Conservation (phyloP, 2,113 vertebrate genomes). For the Paracanthobrama guichenoti region DNA sequence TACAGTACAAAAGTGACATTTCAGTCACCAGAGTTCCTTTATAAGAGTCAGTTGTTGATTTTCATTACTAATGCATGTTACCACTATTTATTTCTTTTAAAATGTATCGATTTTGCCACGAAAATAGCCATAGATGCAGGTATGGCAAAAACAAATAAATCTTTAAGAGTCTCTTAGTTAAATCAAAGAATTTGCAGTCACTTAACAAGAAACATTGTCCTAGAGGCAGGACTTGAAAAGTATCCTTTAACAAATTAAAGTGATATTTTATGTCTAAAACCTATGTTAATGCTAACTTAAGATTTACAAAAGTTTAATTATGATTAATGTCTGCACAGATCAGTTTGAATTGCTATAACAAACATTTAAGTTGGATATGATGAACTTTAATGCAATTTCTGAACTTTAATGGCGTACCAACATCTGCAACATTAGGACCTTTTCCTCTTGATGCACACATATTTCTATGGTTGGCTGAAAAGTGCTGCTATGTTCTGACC, state of each 20-base stretch:
- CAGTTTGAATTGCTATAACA: neutral
- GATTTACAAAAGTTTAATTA: neutral
- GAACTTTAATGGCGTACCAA: neutral
- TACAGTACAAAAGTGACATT: neutral
- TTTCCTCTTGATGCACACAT: neutral
- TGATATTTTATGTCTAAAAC: neutral
- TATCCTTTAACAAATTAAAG: too few relatives aligned
- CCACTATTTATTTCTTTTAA: too few relatives aligned
- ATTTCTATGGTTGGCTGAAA: conserved; percentile 32
- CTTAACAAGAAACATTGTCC: neutral
- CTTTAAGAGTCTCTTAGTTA: too few relatives aligned
- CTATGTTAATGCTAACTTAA: neutral
- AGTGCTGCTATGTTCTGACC: conserved; percentile 11
- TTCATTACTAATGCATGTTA: too few relatives aligned
- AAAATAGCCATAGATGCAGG: too few relatives aligned
- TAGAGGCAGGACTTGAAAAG: neutral
- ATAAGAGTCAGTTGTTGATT: too few relatives aligned
- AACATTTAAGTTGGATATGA: neutral
- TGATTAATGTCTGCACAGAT: neutral
- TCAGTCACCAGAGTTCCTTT: neutral
- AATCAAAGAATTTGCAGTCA: neutral
- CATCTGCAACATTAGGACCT: neutral
- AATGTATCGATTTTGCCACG: too few relatives aligned
- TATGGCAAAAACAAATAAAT: too few relatives aligned
- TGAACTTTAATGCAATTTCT: neutral